These are phyloP conservation scores for Rutilus rutilus DNA, from an alignment of 2,113 vertebrate species.

Conservation along the genomic window DNA sequence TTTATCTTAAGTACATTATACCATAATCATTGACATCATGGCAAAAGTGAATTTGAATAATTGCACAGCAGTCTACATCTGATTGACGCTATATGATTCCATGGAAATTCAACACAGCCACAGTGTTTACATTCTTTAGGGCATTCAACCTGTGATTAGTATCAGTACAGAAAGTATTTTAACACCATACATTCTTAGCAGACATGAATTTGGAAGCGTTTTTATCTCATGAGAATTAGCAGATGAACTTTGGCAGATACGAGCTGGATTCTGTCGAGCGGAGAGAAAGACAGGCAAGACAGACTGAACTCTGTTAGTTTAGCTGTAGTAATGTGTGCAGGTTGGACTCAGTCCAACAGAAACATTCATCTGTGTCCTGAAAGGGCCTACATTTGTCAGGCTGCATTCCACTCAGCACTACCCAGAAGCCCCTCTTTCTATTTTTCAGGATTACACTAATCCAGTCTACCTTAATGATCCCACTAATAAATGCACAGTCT, in stretches of 20 bases:
- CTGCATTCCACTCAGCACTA: slow-evolving; percentile 5
- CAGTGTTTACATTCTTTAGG: neutral
- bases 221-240: neutral
- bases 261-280: slow-evolving; percentile 5
- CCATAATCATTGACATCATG: neutral
- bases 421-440: neutral
- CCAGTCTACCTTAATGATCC: neutral
- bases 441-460: slow-evolving; percentile 10
- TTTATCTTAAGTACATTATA: neutral
- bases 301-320: neutral
- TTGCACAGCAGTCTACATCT: neutral
- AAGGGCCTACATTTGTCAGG: slow-evolving; percentile 5
- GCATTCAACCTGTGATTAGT: neutral
- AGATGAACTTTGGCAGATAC: neutral
- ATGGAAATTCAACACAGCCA: neutral
- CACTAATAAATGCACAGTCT: neutral
- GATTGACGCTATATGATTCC: neutral
- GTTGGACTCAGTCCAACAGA: slow-evolving; percentile 14
- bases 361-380: slow-evolving; percentile 5
- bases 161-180: neutral
- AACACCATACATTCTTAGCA: neutral
- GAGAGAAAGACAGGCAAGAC: neutral
- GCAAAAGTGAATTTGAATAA: neutral
- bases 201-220: neutral
- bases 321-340: slow-evolving; percentile 5